Evolutionary conservation across 1,140 invertebrate genomes (phyloP), one percentile per base, ranked within the genome.

Genomic region (Drosophila pruinosa): DNA sequence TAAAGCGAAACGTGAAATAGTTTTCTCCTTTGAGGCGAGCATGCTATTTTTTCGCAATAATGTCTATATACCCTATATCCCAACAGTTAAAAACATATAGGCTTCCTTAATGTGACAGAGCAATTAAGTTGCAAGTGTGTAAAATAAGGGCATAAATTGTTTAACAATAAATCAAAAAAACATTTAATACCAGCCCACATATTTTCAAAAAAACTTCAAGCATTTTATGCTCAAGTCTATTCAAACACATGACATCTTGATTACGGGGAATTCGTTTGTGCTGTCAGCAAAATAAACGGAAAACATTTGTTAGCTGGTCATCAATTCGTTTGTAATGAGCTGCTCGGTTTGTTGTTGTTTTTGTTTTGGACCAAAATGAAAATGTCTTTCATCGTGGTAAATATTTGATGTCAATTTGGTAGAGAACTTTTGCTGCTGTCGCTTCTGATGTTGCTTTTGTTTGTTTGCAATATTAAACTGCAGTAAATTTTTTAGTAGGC

Each of bases 401-500:
- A 86, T 86, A 75, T 86, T 86, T 86, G 65, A 81, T 86, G 73
- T 72, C 56, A 69, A 71, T 71, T 67, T 59, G 14, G 7, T 22
- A 4, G 39, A 52, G 58, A 45, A 45, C 57, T 50, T 41, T 64
- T 56, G 59, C 57, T 45, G 50, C 43, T 48, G 47, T 64, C 69
- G 48, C 10, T 36, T 43, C 34, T 31, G 34, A n/a, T 53, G 36
- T 31, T 64, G 8, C 22, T 38, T 17, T 22, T 61, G 58, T 75
- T 68, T 68, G 58, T 62, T 73, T 75, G 65, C 50, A 72, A 78
- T 81, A 81, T 72, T 75, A 71, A 78, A 88, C 67, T 75, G 82
- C 63, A 75, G 82, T 88, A 72, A 75, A 86, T 88, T 82, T 82
- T 88, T 82, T 72, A 86, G 67, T 75, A 75, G 78, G 75, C 83